Evolutionary conservation across 1,140 invertebrate species (phyloP).

Genomic region (Kradibia gibbosae): DNA sequence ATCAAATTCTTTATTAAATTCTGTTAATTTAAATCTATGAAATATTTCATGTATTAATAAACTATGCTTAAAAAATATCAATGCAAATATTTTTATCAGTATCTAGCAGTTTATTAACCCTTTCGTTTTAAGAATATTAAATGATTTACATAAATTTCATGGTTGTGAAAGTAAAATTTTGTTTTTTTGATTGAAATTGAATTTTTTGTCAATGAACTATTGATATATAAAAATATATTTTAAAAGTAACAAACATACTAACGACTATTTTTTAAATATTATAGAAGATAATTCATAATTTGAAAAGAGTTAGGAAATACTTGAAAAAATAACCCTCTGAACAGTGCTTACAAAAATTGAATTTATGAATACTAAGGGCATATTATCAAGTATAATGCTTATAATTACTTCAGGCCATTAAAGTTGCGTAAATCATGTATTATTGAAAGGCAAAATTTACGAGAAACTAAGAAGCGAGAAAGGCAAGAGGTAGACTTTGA

Average conservation of each 20-base stretch:
- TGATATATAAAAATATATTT: background rate
- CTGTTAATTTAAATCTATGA: no score
- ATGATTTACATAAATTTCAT: no score
- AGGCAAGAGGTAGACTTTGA: background rate
- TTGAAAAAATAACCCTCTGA: background rate
- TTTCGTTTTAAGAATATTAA: no score
- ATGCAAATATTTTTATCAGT: no score
- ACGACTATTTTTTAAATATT: background rate
- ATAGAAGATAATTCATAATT: background rate
- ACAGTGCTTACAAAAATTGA: background rate
- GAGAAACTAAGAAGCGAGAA: background rate
- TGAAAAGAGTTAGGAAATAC: background rate
- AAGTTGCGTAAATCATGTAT: background rate
- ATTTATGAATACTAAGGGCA: background rate
- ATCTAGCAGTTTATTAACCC: no score
- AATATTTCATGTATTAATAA: no score
- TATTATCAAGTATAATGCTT: background rate
- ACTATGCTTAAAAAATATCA: no score
- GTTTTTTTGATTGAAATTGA: no score
- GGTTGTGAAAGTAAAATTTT: no score
- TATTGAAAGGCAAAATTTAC: background rate
- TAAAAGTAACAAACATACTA: no score
- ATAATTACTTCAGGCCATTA: background rate
- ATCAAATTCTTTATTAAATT: no score
- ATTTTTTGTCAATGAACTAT: background rate